Conservation (phyloP, 2,888 invertebrate genomes). For the Adelognathus sp. region DNA sequence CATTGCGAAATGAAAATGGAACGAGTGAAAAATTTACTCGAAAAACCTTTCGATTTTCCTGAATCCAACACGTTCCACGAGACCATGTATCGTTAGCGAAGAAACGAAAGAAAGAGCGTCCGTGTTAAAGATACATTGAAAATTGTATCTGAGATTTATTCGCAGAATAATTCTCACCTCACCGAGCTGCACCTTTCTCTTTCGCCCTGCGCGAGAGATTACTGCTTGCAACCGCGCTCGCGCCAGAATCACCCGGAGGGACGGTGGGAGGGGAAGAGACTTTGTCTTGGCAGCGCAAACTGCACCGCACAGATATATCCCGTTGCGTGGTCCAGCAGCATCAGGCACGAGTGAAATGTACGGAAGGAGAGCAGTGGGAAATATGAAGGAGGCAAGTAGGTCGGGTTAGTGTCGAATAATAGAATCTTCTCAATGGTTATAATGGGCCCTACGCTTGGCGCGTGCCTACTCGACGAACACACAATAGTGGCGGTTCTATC, state of each 20-base stretch:
- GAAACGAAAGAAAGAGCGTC: background rate
- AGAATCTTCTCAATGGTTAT: constrained; percentile 56
- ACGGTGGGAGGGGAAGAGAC: background rate
- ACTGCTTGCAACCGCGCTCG: constrained; percentile 23
- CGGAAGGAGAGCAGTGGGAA: constrained; percentile 31
- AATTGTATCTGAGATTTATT: constrained; percentile 10
- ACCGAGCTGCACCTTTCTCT: constrained; percentile 46
- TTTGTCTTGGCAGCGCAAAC: constrained; percentile 17
- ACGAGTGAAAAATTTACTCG: too few relatives aligned
- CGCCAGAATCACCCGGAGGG: too few relatives aligned
- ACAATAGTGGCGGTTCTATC: constrained; percentile 6
- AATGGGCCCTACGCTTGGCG: constrained; percentile 33
- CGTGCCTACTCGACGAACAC: constrained; percentile 45
- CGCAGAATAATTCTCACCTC: constrained; percentile 18
- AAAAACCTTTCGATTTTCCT: too few relatives aligned
- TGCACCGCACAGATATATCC: constrained; percentile 35
- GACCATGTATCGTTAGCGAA: background rate
- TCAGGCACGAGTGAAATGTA: background rate
- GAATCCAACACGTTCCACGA: background rate
- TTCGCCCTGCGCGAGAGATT: constrained; percentile 45
- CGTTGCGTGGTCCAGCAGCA: constrained; percentile 48
- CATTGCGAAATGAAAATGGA: too few relatives aligned
- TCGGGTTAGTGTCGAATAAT: constrained; percentile 55
- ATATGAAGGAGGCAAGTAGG: constrained; percentile 56
- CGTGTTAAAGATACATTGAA: background rate